Percentiles rank a stretch among this genome's conserved stretches.
These are phyloP conservation scores for Psittacara wagleri DNA, from an alignment of 2,113 vertebrate genomes.

Conservation along the genomic window DNA sequence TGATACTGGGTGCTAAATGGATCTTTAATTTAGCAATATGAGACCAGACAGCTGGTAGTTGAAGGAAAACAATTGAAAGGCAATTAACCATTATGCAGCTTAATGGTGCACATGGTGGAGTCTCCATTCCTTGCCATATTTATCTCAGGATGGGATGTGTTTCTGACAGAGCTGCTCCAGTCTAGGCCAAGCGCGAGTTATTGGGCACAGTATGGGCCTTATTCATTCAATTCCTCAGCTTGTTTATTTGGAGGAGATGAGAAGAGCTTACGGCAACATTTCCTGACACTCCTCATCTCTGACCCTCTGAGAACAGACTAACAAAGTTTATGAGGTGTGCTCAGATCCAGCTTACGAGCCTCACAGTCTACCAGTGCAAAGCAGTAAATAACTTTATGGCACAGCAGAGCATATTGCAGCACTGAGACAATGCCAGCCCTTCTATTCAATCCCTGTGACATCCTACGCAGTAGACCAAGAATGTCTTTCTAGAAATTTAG, in stretches of 20 bases:
- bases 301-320: background rate
- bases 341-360: background rate
- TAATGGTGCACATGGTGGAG: conserved; percentile 22
- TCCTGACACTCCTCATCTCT: background rate
- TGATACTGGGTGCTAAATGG: conserved; percentile 54
- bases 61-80: conserved; percentile 48
- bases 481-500: background rate
- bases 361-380: background rate
- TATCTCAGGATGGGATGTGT: background rate
- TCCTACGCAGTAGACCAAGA: background rate
- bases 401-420: background rate
- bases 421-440: background rate
- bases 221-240: background rate
- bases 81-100: conserved; percentile 53
- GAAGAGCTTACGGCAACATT: background rate
- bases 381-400: background rate
- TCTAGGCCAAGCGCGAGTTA: background rate
- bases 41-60: conserved; percentile 50
- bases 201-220: background rate
- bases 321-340: background rate
- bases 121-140: background rate
- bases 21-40: conserved; percentile 52
- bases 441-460: background rate
- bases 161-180: background rate
- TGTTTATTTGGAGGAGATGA: background rate